Base-by-base conservation (phyloP, 2,797 vertebrate species). In the Poeciliopsis presidionis region DNA sequence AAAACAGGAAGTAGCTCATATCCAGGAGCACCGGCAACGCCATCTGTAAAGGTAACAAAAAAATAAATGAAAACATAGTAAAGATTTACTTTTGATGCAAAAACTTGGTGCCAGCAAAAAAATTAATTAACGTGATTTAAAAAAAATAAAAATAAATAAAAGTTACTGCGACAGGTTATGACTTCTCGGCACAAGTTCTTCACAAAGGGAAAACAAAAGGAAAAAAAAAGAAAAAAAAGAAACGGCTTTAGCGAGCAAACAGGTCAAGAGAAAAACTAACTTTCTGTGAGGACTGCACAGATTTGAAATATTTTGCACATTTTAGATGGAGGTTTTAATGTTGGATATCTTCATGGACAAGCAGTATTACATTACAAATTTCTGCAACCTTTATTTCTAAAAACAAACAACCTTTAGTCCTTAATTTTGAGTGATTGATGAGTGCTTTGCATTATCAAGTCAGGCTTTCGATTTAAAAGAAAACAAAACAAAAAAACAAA, bases 31-130 rank as follows among this genome's bases (percentile, higher is more conserved):
- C 28, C 22, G 5, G 39, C 72, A 45, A 11, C 28, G 0, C 65
- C 73, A 73, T 80, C 93, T 94, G 80, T 9, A 67, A 85, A 59
- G 28, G 74, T 9, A 53, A 53, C 8, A 8, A 16, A 55, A 18
- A 1, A 1, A 18, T 5, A 22, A 20, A 18, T 28, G 1, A 39
- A 14, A 5, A 18, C 5, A 11, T 5, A 67, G 9, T 13, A 67
- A 12, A 13, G 2, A 67, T 5, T 25, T 12, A 41, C 5, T 41
- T 69, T 69, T n/a, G 8, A 67, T 41, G 13, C 41, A 18, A 70
- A 28, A 70, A 22, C 25, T 41, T 9, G 36, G 39, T 12, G 25
- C 22, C 9, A 2, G n/a, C 11, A 43, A 45, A 43, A 45, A 41
- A n/a, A 45, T n/a, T 16, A 16, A 70, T 16, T 43, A 28, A 43